Evolutionary conservation across 2,113 vertebrate genomes (phyloP).

Genomic region (Albula goreensis): DNA sequence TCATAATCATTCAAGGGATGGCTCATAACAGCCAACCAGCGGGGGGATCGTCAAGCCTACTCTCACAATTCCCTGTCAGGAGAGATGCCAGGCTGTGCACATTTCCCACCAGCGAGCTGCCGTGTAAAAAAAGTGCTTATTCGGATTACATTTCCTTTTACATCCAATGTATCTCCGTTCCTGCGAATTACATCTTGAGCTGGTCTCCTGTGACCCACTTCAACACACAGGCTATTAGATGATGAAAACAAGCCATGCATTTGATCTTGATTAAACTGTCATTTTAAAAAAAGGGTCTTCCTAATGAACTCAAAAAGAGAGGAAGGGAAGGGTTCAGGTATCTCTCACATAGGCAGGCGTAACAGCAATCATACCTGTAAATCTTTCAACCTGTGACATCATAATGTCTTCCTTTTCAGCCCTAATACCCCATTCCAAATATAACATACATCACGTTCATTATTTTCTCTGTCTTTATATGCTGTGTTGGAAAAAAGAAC

Average conservation of each 20-base stretch:
- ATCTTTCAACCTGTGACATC: neutral
- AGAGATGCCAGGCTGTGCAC: neutral
- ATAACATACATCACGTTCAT: neutral
- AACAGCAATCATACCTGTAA: neutral
- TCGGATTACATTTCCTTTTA: neutral
- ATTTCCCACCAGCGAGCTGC: neutral
- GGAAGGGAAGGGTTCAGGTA: neutral
- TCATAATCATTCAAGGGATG: conserved; percentile 26
- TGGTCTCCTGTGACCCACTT: neutral
- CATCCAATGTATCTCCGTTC: neutral
- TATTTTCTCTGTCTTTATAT: neutral
- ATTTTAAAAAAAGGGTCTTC: neutral
- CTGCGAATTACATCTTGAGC: neutral
- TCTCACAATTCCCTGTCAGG: conserved; percentile 16
- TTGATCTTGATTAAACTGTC: neutral
- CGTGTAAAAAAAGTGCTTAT: neutral
- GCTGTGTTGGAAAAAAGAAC: neutral
- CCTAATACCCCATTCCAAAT: neutral
- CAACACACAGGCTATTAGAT: neutral
- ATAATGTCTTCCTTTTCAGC: neutral
- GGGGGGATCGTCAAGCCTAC: conserved; percentile 32
- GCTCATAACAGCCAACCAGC: neutral
- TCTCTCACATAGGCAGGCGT: neutral
- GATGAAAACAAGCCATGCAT: neutral
- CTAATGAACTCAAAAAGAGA: neutral